A percentile compares a stretch with the other conserved stretches of the same genome.
Conservation (phyloP, 2,888 invertebrate species). For the Apoda limacodes region DNA sequence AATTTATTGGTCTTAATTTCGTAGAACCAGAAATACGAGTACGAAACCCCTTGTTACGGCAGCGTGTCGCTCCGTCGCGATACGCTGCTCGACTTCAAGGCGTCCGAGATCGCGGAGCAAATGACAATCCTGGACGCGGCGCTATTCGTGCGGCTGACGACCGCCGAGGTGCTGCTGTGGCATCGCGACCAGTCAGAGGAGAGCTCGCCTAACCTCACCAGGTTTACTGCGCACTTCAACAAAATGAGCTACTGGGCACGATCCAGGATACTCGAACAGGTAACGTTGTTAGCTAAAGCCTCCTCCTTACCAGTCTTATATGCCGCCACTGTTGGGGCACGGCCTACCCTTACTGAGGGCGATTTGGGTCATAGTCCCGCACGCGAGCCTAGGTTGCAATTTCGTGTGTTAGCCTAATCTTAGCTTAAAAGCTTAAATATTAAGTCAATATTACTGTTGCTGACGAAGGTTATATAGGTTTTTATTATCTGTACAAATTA, state of each 20-base stretch:
- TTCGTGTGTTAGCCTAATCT: too few relatives aligned
- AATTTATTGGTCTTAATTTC: conserved; percentile 19
- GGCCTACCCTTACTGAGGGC: too few relatives aligned
- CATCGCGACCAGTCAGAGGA: conserved; percentile 98
- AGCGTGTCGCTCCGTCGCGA: conserved; percentile 54
- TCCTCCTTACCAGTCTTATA: too few relatives aligned
- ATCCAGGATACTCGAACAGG: conserved; percentile 90
- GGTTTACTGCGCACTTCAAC: conserved; percentile 99
- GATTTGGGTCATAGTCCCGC: too few relatives aligned
- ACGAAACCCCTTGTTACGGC: conserved; percentile 54
- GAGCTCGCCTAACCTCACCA: conserved; percentile 94
- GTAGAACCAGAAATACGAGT: conserved; percentile 54
- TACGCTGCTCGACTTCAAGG: conserved; percentile 91
- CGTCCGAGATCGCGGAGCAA: conserved; percentile 96
- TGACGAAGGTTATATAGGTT: too few relatives aligned
- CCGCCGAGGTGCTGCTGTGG: conserved; percentile 97
- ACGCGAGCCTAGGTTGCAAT: too few relatives aligned
- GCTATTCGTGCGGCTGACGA: conserved; percentile 95
- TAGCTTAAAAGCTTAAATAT: too few relatives aligned
- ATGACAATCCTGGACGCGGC: conserved; percentile 97
- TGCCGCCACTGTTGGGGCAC: too few relatives aligned
- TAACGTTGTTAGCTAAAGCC: too few relatives aligned
- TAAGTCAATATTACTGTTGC: too few relatives aligned
- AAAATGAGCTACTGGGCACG: conserved; percentile 99
- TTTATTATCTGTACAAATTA: too few relatives aligned